A percentile compares a stretch with the other conserved stretches of the same genome.
Conservation (phyloP, 2,113 vertebrate genomes). For the Himantopus leucocephalus region DNA sequence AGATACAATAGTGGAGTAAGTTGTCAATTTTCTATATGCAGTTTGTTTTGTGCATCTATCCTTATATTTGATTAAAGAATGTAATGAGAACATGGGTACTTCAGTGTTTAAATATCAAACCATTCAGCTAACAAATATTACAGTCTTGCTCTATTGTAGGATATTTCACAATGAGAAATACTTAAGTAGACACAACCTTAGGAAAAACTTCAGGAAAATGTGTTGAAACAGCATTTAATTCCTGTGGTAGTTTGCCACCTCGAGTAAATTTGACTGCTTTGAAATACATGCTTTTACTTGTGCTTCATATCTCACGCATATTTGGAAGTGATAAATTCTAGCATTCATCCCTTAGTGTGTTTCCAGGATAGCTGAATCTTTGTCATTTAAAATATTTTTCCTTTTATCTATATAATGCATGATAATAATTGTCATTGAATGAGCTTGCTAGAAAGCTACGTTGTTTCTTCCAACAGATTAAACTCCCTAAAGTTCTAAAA, state of each 20-base stretch:
- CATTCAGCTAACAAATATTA: not conserved
- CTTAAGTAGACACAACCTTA: not conserved
- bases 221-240: not conserved
- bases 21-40: not conserved
- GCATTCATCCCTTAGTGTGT: not conserved
- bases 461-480: not conserved
- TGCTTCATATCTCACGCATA: not conserved
- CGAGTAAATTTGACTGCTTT: not conserved
- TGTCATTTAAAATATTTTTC: not conserved
- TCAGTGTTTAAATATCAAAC: not conserved
- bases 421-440: not conserved
- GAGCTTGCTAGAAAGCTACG: not conserved
- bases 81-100: not conserved
- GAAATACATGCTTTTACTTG: not conserved
- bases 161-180: not conserved
- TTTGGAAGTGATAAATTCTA: not conserved
- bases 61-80: not conserved
- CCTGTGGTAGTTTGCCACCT: not conserved
- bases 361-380: not conserved
- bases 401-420: not conserved
- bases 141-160: not conserved
- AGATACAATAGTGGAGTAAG: slow-evolving; percentile 94
- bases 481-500: not conserved
- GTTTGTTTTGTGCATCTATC: not conserved
- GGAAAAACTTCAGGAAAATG: not conserved